Evolutionary conservation across 1,140 invertebrate genomes (phyloP).

Genomic region (Drosophila watanabei): DNA sequence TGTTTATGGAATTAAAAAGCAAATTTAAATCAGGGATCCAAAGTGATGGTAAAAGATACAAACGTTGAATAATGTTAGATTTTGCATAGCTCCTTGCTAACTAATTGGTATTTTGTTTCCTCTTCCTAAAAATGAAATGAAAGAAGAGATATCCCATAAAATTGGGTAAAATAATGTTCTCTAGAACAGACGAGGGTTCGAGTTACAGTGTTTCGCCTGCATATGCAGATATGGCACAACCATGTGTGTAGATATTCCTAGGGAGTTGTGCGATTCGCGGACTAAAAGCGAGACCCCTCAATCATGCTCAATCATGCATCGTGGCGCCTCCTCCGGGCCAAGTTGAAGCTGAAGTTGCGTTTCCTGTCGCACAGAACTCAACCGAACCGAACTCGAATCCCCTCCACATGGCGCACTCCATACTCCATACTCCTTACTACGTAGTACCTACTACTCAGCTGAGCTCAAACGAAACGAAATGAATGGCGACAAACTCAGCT

Average conservation of each 20-base stretch:
- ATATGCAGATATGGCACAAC: slow-evolving; percentile 12
- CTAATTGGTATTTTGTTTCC: neutral
- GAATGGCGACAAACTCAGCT: slow-evolving; percentile 70
- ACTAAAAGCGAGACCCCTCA: slow-evolving; percentile 56
- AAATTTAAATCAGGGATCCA: too few relatives aligned
- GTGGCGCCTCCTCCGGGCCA: slow-evolving; percentile 65
- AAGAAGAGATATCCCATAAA: neutral
- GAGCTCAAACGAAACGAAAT: slow-evolving; percentile 48
- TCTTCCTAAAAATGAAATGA: neutral
- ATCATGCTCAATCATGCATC: slow-evolving; percentile 81
- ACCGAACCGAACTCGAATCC: neutral
- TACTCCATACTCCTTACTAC: slow-evolving; percentile 1
- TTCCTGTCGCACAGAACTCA: slow-evolving; percentile 55
- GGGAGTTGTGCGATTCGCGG: slow-evolving; percentile 58
- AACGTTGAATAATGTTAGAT: too few relatives aligned
- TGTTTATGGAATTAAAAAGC: neutral
- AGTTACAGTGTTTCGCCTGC: neutral
- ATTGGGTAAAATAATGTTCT: neutral
- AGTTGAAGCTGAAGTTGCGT: slow-evolving; percentile 63
- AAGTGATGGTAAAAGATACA: too few relatives aligned
- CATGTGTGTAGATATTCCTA: slow-evolving; percentile 19
- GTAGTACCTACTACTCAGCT: neutral
- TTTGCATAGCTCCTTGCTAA: neutral
- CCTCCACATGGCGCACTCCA: slow-evolving; percentile 1
- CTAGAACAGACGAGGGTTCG: neutral